phyloP scores from a whole-genome alignment of 2,113 vertebrate genomes.

The Anguilla japonica region DNA sequence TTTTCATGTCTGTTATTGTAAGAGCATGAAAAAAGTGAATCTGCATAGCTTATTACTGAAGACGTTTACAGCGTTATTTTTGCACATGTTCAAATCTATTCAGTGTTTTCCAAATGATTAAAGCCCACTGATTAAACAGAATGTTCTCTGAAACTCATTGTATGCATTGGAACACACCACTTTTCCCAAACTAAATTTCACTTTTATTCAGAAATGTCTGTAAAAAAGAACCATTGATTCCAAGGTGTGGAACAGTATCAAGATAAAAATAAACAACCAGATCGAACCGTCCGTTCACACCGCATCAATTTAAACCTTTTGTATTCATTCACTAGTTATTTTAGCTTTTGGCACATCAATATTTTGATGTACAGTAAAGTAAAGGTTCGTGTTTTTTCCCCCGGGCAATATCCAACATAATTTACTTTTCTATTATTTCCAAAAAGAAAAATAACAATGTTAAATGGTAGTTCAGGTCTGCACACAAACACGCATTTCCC shows the following conservation, averaged over 20 bases:
- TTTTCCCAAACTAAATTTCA: background rate
- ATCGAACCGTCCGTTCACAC: background rate
- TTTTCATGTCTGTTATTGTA: constrained; percentile 29
- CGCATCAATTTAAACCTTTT: background rate
- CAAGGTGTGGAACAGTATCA: background rate
- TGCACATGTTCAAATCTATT: constrained; percentile 54
- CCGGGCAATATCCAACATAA: background rate
- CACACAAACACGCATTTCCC: background rate
- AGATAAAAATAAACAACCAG: background rate
- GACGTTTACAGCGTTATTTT: constrained; percentile 57
- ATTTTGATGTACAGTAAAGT: background rate
- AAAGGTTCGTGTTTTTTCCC: background rate
- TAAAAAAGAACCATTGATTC: no score
- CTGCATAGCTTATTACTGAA: constrained; percentile 13
- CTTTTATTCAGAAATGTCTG: no score
- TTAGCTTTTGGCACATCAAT: background rate
- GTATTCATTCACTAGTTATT: background rate
- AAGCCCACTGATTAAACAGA: constrained; percentile 34
- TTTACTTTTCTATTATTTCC: background rate
- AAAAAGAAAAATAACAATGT: background rate
- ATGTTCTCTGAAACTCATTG: background rate
- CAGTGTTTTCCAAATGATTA: constrained; percentile 39
- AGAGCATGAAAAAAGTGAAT: constrained; percentile 20
- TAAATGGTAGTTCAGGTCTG: background rate
- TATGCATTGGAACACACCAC: background rate